These are phyloP conservation scores for Myripristis murdjan DNA, from an alignment of 2,797 vertebrate species.

Conservation along the genomic window DNA sequence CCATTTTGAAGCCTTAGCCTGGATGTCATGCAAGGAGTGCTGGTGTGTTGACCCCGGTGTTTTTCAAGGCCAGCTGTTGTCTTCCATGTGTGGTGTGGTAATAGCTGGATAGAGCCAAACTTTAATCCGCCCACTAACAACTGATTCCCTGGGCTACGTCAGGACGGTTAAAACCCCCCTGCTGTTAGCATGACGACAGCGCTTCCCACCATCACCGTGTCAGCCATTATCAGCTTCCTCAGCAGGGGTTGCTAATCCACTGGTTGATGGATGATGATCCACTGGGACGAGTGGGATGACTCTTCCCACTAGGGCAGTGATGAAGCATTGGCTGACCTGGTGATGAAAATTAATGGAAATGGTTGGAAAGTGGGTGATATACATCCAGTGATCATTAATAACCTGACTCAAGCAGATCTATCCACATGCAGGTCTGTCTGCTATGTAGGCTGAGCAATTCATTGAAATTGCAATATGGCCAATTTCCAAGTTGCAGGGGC, in stretches of 20 bases:
- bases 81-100: slow-evolving; percentile 4
- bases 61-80: slow-evolving; percentile 7
- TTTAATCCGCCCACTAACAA: slow-evolving; percentile 60
- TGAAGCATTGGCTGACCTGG: slow-evolving; percentile 12
- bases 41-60: slow-evolving; percentile 16
- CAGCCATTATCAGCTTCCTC: slow-evolving; percentile 32
- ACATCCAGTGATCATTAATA: neutral
- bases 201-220: slow-evolving; percentile 42
- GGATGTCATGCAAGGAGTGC: neutral
- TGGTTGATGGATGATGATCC: slow-evolving; percentile 47
- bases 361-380: slow-evolving; percentile 28
- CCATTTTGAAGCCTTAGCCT: neutral
- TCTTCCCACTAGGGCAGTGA: slow-evolving; percentile 19
- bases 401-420: slow-evolving; percentile 25
- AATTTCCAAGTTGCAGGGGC: no score
- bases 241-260: slow-evolving; percentile 48
- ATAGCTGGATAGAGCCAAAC: neutral
- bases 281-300: slow-evolving; percentile 23
- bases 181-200: slow-evolving; percentile 54
- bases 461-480: no score
- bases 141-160: slow-evolving; percentile 51
- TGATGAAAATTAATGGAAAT: slow-evolving; percentile 22
- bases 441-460: no score
- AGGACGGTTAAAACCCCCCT: slow-evolving; percentile 39
- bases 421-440: slow-evolving; percentile 13